Base-by-base conservation (phyloP, 2,888 invertebrate species). In the Acanthosepion pharaonis region DNA sequence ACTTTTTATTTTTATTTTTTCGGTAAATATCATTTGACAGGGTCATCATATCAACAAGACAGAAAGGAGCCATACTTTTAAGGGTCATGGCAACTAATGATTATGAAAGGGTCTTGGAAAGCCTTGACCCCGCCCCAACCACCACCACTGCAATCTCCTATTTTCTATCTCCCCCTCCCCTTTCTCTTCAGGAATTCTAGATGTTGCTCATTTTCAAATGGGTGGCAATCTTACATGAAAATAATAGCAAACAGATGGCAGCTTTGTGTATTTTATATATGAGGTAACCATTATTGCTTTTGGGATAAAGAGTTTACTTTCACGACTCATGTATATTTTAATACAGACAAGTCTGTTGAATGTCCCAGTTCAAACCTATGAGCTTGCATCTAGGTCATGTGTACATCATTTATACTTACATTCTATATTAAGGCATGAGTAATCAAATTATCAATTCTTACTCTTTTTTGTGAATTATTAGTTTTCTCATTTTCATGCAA, bases 31-130 rank as follows among this genome's bases (percentile, higher is more conserved):
- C 78, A 33, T 78, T 78, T 78, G 78, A 78, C 78, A 78, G 33
- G 78, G 78, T 78, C 78, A 78, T 78, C 20, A 78, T 78, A 78
- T 78, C 78, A 78, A 78, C 78, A 78, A 78, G 78, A 78, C 78
- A n/a, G 78, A 78, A 78, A n/a, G 78, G 78, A 78, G 78, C 78
- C 78, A 78, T 78, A 33, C 78, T 78, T 78, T 18, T 33, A n/a
- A 11, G 78, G 78, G 78, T 78, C 78, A 78, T 9, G 5, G 78
- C n/a, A n/a, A 78, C 33, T 78, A 33, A 78, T 78, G n/a, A n/a
- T 78, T 78, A 33, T n/a, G 78, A 78, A 78, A 15, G 78, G n/a
- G 23, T 23, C 59, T 59, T 25, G 5, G 59, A 23, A 59, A 59
- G 59, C 23, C 23, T 59, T 59, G 59, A 20, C 59, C 59, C 59